phyloP scores from a whole-genome alignment of 2,888 invertebrate species.

The Aphodius sticticus region DNA sequence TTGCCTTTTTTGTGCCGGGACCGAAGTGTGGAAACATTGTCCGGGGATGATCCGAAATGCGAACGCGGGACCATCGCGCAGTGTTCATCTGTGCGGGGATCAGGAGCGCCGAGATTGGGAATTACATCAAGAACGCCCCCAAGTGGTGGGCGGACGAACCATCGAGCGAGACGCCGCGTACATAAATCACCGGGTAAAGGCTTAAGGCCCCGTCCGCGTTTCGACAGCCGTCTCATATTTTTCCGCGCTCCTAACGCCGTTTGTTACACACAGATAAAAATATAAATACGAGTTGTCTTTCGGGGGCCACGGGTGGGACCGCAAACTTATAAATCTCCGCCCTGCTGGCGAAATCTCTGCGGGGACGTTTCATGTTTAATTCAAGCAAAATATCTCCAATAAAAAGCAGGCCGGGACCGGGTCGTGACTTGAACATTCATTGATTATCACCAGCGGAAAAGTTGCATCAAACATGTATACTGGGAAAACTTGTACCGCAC shows the following conservation, averaged over 20 bases:
- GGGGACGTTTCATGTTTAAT: slow-evolving; percentile 58
- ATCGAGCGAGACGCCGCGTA: slow-evolving; percentile 35
- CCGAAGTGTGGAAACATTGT: slow-evolving; percentile 29
- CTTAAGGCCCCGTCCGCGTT: slow-evolving; percentile 53
- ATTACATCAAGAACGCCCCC: slow-evolving; percentile 41
- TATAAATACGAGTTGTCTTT: slow-evolving; percentile 57
- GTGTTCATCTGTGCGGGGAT: slow-evolving; percentile 40
- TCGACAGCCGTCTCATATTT: slow-evolving; percentile 56
- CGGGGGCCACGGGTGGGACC: slow-evolving; percentile 37
- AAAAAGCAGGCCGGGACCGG: slow-evolving; percentile 27
- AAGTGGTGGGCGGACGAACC: background rate
- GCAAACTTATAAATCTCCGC: slow-evolving; percentile 53
- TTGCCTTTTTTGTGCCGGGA: slow-evolving; percentile 33
- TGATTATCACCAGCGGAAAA: slow-evolving; percentile 43
- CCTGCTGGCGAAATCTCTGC: slow-evolving; percentile 45
- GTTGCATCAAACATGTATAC: background rate
- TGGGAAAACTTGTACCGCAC: slow-evolving; percentile 35
- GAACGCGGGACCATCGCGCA: slow-evolving; percentile 29
- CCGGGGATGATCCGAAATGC: slow-evolving; percentile 35
- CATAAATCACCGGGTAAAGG: slow-evolving; percentile 53
- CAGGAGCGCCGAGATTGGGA: slow-evolving; percentile 41
- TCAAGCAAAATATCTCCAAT: slow-evolving; percentile 46
- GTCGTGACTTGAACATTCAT: slow-evolving; percentile 46
- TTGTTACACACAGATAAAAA: slow-evolving; percentile 56
- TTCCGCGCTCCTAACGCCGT: slow-evolving; percentile 53